phyloP scores from a whole-genome alignment of 2,113 vertebrate species.

The Leucosticte australis region DNA sequence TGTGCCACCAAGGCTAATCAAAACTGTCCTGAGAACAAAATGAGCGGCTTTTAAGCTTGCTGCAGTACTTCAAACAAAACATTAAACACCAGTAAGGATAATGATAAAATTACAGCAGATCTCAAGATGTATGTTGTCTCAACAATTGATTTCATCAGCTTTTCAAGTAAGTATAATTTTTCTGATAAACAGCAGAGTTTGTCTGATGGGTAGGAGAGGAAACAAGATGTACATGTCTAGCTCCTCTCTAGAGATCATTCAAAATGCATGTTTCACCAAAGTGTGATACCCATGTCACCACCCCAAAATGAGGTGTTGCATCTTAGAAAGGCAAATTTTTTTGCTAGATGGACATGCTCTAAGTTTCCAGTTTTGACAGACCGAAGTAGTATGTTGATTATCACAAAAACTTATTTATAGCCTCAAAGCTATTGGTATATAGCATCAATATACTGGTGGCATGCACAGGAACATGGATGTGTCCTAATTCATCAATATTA shows the following conservation, averaged over 20 bases:
- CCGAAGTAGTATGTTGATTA: neutral
- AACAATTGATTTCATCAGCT: neutral
- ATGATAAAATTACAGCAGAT: neutral
- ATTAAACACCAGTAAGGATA: neutral
- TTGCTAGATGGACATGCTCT: neutral
- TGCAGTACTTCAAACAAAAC: neutral
- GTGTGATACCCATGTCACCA: neutral
- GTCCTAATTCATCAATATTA: neutral
- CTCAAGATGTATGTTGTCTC: neutral
- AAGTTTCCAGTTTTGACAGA: neutral
- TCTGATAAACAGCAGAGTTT: neutral
- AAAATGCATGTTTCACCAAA: neutral
- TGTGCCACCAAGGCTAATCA: neutral
- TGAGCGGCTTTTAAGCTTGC: neutral
- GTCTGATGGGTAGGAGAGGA: neutral
- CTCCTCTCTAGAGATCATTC: neutral
- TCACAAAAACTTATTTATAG: neutral
- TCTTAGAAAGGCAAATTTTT: neutral
- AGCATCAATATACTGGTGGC: neutral
- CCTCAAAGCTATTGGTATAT: neutral
- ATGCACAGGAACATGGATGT: neutral
- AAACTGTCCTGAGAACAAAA: neutral
- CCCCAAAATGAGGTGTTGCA: neutral
- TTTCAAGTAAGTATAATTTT: neutral
- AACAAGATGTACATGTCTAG: accelerated